Conservation (phyloP, 1,140 invertebrate genomes). For the Scaptodrosophila lebanonensis region DNA sequence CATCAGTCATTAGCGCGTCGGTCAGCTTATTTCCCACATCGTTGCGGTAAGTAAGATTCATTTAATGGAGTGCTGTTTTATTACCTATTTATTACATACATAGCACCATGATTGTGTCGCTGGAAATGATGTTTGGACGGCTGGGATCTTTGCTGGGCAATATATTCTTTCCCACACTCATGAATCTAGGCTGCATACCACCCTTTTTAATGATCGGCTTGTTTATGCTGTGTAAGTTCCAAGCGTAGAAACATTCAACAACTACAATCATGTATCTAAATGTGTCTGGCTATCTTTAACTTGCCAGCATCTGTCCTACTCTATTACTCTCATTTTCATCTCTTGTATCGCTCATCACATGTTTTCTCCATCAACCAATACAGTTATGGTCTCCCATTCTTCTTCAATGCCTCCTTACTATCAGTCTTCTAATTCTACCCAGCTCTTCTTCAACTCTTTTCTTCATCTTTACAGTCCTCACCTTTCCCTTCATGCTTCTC, state of each 20-base stretch:
- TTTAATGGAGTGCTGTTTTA: background rate
- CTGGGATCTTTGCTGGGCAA: conserved; percentile 62
- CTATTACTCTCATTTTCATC: too few relatives aligned
- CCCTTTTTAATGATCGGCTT: conserved; percentile 67
- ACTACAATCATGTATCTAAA: background rate
- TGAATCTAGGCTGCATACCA: conserved; percentile 60
- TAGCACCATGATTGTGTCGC: conserved; percentile 66
- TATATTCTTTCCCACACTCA: conserved; percentile 64
- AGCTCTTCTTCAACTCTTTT: too few relatives aligned
- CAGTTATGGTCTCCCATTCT: too few relatives aligned
- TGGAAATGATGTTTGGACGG: conserved; percentile 70
- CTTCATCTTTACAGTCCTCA: too few relatives aligned
- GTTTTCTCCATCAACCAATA: too few relatives aligned
- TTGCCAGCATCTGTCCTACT: background rate
- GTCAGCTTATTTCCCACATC: conserved; percentile 69
- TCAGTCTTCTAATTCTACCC: too few relatives aligned
- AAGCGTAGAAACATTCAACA: background rate
- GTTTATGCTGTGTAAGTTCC: conserved; percentile 64
- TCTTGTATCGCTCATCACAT: too few relatives aligned
- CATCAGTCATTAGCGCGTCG: conserved; percentile 66
- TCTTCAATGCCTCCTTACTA: too few relatives aligned
- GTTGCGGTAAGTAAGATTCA: conserved; percentile 42
- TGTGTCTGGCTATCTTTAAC: too few relatives aligned
- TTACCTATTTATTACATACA: background rate
- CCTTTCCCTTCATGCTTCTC: too few relatives aligned